These are phyloP conservation scores for Pipistrellus nathusii DNA, from an alignment of 2,797 vertebrate genomes.

Conservation along the genomic window DNA sequence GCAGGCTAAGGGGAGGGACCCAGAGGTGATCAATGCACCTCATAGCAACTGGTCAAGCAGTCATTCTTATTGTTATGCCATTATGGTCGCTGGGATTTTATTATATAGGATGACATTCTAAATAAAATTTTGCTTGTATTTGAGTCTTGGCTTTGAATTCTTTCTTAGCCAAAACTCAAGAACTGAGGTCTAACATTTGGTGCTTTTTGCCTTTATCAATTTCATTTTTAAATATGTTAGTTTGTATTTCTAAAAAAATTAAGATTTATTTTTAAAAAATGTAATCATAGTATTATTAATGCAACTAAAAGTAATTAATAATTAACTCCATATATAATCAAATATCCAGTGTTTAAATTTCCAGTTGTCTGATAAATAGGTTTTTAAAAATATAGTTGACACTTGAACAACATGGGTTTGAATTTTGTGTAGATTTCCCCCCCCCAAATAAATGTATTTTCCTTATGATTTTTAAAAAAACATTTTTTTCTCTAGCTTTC, in stretches of 20 bases:
- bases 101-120: not conserved
- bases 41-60: too few relatives aligned
- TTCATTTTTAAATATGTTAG: slow-evolving; percentile 39
- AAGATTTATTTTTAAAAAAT: slow-evolving; percentile 29
- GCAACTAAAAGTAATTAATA: slow-evolving; percentile 13
- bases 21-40: too few relatives aligned
- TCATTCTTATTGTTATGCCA: too few relatives aligned
- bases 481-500: not conserved
- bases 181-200: not conserved
- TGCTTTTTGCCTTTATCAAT: not conserved
- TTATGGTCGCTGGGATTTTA: too few relatives aligned
- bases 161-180: not conserved
- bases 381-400: not conserved
- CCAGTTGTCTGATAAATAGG: slow-evolving; percentile 6
- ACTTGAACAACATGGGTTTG: not conserved
- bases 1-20: too few relatives aligned
- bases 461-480: not conserved
- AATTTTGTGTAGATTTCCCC: not conserved
- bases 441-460: not conserved
- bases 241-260: slow-evolving; percentile 15
- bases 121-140: not conserved
- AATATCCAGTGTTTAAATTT: slow-evolving; percentile 16
- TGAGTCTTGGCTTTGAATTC: not conserved
- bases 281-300: not conserved
- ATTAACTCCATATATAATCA: slow-evolving; percentile 30